phyloP scores from a whole-genome alignment of 1,140 invertebrate species.

The Xylocopa sonorina region DNA sequence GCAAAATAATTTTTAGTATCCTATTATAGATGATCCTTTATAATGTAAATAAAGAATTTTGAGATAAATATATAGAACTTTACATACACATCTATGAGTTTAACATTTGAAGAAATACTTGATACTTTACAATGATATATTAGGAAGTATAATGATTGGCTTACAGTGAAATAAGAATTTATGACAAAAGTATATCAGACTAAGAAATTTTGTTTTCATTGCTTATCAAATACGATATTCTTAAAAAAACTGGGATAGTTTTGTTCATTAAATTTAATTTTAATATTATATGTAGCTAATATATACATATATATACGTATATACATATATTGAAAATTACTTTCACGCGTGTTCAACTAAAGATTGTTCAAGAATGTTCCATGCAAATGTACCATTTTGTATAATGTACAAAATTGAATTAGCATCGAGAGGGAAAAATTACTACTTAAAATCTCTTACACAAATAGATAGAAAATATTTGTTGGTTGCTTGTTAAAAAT shows the following conservation, averaged over 20 bases:
- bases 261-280: not conserved
- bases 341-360: constrained; percentile 9
- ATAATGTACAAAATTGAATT: constrained; percentile 9
- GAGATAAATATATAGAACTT: not conserved
- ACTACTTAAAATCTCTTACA: not conserved
- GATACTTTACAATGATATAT: constrained; percentile 4
- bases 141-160: not conserved
- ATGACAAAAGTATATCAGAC: not conserved
- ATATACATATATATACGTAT: too few relatives aligned
- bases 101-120: constrained; percentile 1
- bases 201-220: not conserved
- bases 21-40: constrained; percentile 14
- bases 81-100: not conserved
- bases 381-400: not conserved
- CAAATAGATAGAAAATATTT: not conserved
- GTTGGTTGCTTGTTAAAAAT: not conserved
- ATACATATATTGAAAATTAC: too few relatives aligned
- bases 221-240: not conserved
- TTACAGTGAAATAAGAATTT: not conserved
- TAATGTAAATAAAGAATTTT: constrained; percentile 45
- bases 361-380: not conserved
- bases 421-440: not conserved
- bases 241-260: not conserved
- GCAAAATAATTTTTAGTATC: constrained; percentile 19
- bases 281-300: not conserved